Conservation (phyloP, 1,140 invertebrate species). For the Mesaphorura yosii region DNA sequence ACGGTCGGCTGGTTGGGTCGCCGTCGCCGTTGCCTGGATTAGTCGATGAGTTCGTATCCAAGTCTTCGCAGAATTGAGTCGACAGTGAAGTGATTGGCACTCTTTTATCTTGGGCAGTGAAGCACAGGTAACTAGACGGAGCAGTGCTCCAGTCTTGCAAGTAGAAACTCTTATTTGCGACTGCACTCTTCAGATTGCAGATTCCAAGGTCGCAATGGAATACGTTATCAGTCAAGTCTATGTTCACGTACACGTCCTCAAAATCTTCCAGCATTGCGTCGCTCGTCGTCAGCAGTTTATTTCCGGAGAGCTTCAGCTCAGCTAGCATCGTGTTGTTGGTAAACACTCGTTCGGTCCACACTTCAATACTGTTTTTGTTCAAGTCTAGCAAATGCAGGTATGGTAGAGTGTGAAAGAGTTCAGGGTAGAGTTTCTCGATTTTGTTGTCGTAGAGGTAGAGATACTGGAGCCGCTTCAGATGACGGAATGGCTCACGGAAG, state of each 20-base stretch:
- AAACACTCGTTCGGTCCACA: slow-evolving; percentile 40
- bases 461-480: neutral
- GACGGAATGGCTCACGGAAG: slow-evolving; percentile 9
- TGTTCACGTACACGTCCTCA: neutral
- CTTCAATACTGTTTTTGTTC: slow-evolving; percentile 39
- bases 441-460: slow-evolving; percentile 5
- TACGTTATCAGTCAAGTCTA: slow-evolving; percentile 35
- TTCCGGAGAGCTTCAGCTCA: slow-evolving; percentile 38
- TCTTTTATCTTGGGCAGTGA: neutral
- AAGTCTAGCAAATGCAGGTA: slow-evolving; percentile 33
- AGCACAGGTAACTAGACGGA: neutral
- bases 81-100: neutral
- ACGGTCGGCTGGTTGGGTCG: neutral
- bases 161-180: slow-evolving; percentile 1
- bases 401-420: neutral
- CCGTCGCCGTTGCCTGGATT: neutral
- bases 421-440: neutral
- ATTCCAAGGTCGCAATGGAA: slow-evolving; percentile 43
- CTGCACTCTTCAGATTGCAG: slow-evolving; percentile 39
- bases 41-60: neutral
- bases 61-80: too few species aligned
- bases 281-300: slow-evolving; percentile 38
- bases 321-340: slow-evolving; percentile 35
- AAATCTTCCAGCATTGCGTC: slow-evolving; percentile 27
- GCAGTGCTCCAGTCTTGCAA: slow-evolving; percentile 1